These are phyloP conservation scores for Sylvilagus bachmani DNA, from an alignment of 2,113 vertebrate species.

Conservation along the genomic window DNA sequence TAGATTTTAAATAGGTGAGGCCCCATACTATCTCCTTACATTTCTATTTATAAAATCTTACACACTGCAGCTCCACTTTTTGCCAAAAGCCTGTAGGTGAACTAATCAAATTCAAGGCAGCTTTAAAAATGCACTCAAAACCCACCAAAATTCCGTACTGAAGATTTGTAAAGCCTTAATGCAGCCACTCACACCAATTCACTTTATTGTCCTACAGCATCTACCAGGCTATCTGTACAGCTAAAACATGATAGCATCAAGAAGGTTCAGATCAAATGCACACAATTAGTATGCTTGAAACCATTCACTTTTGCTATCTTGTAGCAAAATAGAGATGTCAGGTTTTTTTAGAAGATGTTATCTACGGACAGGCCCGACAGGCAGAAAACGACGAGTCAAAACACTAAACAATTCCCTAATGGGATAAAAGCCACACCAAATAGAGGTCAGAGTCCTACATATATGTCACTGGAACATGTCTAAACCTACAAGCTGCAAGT, in stretches of 20 bases:
- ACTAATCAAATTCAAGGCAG: constrained; percentile 53
- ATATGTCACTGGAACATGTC: constrained; percentile 75
- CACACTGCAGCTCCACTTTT: constrained; percentile 72
- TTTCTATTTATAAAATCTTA: constrained; percentile 61
- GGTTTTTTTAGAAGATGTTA: constrained; percentile 76
- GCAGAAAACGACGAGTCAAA: constrained; percentile 83
- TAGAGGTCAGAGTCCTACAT: constrained; percentile 77
- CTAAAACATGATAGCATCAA: constrained; percentile 83
- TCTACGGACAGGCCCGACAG: constrained; percentile 80
- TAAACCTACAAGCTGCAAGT: constrained; percentile 82
- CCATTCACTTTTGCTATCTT: constrained; percentile 76
- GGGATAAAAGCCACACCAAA: constrained; percentile 84
- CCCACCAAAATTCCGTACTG: constrained; percentile 68
- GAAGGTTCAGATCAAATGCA: constrained; percentile 83
- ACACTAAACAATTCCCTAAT: constrained; percentile 71
- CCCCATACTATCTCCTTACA: constrained; percentile 41
- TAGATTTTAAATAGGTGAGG: constrained; percentile 68
- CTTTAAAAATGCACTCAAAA: constrained; percentile 52
- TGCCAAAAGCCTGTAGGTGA: constrained; percentile 76
- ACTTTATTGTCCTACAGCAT: constrained; percentile 72
- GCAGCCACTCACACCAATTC: constrained; percentile 81
- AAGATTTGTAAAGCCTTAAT: constrained; percentile 77
- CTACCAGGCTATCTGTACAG: constrained; percentile 69
- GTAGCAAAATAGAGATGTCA: constrained; percentile 70
- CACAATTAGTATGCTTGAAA: constrained; percentile 86